These are phyloP conservation scores for Rhopalosiphum maidis DNA, from an alignment of 1,140 invertebrate species.

Conservation along the genomic window DNA sequence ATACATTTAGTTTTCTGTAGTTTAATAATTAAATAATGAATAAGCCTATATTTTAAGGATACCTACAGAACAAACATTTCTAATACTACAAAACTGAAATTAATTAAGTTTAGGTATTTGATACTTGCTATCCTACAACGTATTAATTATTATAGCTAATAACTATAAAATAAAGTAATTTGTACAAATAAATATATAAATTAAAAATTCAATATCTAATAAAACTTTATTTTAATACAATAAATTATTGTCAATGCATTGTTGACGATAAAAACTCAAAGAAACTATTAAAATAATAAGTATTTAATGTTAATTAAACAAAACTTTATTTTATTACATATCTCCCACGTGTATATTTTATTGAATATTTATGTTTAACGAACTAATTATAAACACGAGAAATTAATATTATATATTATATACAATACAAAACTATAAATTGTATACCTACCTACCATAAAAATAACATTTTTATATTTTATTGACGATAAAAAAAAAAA, in stretches of 20 bases:
- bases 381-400: constrained; percentile 1
- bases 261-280: neutral
- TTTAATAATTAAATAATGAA: no score
- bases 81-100: no score
- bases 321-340: neutral
- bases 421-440: neutral
- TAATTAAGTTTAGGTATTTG: neutral
- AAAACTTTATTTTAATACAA: neutral
- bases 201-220: neutral
- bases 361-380: neutral
- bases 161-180: constrained; percentile 6
- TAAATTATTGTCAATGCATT: neutral
- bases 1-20: no score
- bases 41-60: no score
- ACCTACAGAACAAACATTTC: no score
- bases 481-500: neutral
- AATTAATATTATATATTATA: neutral
- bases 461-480: neutral
- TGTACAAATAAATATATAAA: neutral
- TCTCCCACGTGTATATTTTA: neutral
- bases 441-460: neutral
- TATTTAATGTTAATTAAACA: neutral
- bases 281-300: constrained; percentile 2
- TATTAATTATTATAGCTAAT: neutral
- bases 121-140: neutral